Percentiles rank a stretch among this genome's conserved stretches.
phyloP scores from a whole-genome alignment of 1,140 invertebrate genomes.

The Nephotettix cincticeps region DNA sequence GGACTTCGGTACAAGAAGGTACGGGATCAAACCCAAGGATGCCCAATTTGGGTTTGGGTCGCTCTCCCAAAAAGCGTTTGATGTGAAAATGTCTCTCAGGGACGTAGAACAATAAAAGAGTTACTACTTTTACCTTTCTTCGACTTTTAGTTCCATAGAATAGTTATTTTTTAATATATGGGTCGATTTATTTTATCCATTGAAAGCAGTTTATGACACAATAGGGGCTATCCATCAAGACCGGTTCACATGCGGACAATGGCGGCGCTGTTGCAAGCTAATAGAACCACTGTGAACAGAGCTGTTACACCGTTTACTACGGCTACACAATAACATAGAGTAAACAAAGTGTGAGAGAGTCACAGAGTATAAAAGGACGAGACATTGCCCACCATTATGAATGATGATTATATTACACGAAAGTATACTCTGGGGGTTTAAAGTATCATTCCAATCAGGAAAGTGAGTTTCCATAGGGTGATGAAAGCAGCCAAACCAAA shows the following conservation, averaged over 20 bases:
- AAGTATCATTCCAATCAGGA: background rate
- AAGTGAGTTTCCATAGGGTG: too few species aligned
- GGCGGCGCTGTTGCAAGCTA: background rate
- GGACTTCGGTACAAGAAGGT: too few species aligned
- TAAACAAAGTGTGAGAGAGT: background rate
- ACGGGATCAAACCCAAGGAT: too few species aligned
- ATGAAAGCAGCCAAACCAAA: too few species aligned
- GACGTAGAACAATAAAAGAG: too few species aligned
- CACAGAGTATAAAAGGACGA: background rate
- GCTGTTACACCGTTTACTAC: background rate
- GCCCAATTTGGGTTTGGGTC: too few species aligned
- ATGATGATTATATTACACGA: background rate
- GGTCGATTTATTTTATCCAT: too few species aligned
- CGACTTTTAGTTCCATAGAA: too few species aligned
- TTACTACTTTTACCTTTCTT: too few species aligned
- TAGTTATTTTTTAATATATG: too few species aligned
- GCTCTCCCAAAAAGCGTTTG: too few species aligned
- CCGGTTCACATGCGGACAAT: background rate
- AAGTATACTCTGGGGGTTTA: background rate
- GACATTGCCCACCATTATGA: background rate
- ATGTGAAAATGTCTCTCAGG: too few species aligned
- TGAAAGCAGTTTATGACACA: background rate
- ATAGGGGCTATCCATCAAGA: background rate
- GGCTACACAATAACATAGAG: background rate
- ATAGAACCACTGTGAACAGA: conserved; percentile 2